phyloP scores from a whole-genome alignment of 2,113 vertebrate genomes.

The Siphamia tubifer region DNA sequence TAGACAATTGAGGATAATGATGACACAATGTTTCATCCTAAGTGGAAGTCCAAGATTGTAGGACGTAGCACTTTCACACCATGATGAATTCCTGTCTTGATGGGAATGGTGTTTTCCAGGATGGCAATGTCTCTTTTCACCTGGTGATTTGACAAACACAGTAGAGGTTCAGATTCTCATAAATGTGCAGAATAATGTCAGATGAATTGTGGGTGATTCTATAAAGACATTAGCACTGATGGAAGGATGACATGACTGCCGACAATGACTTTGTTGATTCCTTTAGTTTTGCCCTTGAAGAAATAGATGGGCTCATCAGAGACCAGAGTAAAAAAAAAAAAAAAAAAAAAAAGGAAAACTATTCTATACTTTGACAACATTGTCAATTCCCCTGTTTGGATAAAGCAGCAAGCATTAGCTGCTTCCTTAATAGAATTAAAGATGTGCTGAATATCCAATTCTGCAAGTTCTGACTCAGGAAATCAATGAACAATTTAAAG shows the following conservation, averaged over 20 bases:
- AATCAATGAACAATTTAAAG: background rate
- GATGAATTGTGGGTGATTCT: conserved; percentile 35
- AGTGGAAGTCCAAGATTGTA: background rate
- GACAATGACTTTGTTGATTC: conserved; percentile 7
- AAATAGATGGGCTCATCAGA: conserved; percentile 14
- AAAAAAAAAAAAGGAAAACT: background rate
- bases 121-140: conserved; percentile 32
- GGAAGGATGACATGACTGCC: conserved; percentile 17
- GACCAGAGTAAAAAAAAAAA: background rate
- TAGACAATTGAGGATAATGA: background rate
- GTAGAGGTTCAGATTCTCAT: conserved; percentile 23
- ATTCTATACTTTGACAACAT: conserved; percentile 13
- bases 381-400: background rate
- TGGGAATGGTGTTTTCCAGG: conserved; percentile 1
- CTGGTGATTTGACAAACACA: conserved; percentile 32
- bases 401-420: background rate
- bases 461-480: background rate
- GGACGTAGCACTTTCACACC: background rate
- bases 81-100: conserved; percentile 15
- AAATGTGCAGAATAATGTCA: conserved; percentile 5
- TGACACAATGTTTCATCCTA: background rate
- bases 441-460: background rate
- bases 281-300: conserved; percentile 36
- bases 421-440: conserved; percentile 5
- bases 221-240: conserved; percentile 41